Evolutionary conservation across 2,888 invertebrate species (phyloP).

Genomic region (Sinodicranocentrus sp.): DNA sequence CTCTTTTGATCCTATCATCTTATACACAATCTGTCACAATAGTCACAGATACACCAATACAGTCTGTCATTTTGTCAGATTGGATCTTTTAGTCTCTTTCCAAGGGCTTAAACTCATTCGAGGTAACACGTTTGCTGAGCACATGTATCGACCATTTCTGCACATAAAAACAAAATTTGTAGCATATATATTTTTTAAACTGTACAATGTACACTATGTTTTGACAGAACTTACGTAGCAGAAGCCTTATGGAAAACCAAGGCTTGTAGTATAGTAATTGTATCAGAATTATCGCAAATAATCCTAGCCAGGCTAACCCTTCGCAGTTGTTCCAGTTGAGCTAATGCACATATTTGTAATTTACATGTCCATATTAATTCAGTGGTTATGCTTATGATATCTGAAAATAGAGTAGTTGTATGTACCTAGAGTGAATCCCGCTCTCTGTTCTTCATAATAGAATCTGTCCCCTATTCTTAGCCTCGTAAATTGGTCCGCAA

Average conservation of each 20-base stretch:
- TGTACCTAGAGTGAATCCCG: constrained; percentile 82
- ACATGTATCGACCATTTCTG: neutral
- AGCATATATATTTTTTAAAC: neutral
- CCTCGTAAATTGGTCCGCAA: constrained; percentile 88
- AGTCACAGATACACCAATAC: too few relatives aligned
- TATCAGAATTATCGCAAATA: constrained; percentile 87
- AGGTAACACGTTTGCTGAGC: neutral
- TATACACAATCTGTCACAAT: too few relatives aligned
- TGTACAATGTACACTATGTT: neutral
- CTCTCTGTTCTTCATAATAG: constrained; percentile 88
- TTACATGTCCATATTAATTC: neutral
- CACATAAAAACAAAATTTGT: neutral
- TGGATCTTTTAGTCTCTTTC: too few relatives aligned
- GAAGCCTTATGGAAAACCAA: constrained; percentile 78
- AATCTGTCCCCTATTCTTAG: constrained; percentile 87
- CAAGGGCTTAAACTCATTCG: neutral
- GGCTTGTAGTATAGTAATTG: constrained; percentile 81
- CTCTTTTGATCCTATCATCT: too few relatives aligned
- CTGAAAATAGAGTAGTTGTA: too few relatives aligned
- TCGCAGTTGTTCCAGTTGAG: constrained; percentile 85
- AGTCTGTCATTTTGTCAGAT: too few relatives aligned
- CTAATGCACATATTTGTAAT: constrained; percentile 78
- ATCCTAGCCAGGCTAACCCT: constrained; percentile 84
- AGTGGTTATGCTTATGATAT: too few relatives aligned
- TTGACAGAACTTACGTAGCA: neutral